Evolutionary conservation across 1,140 invertebrate genomes (phyloP).

Genomic region (Magallana gigas): DNA sequence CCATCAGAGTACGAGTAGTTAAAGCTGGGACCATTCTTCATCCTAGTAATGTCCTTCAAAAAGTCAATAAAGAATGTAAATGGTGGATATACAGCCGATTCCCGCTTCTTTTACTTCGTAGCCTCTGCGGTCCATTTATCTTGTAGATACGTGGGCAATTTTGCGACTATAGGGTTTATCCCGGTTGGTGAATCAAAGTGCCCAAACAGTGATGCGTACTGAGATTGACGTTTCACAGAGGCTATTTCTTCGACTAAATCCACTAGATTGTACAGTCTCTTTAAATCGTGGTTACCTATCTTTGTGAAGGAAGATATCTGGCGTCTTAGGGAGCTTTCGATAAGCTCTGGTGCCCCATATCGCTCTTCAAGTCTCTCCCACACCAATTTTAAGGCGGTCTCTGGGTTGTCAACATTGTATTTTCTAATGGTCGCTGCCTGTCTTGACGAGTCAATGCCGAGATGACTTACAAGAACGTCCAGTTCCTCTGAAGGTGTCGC

Average conservation of each 20-base stretch:
- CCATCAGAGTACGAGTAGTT: neutral
- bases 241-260: conserved; percentile 50
- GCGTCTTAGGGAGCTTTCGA: conserved; percentile 46
- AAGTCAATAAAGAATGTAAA: conserved; percentile 50
- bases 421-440: conserved; percentile 36
- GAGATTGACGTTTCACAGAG: conserved; percentile 42
- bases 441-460: conserved; percentile 3
- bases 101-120: conserved; percentile 46
- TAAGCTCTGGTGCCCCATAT: conserved; percentile 52
- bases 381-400: conserved; percentile 18
- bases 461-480: neutral
- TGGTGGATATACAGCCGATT: conserved; percentile 44
- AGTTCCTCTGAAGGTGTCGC: conserved; percentile 35
- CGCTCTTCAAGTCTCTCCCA: conserved; percentile 53
- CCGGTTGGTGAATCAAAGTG: conserved; percentile 54
- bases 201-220: conserved; percentile 32
- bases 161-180: conserved; percentile 45
- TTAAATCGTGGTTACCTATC: conserved; percentile 40
- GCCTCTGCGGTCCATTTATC: conserved; percentile 50
- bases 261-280: conserved; percentile 44
- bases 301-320: conserved; percentile 45
- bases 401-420: conserved; percentile 23
- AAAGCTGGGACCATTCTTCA: conserved; percentile 58
- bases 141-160: conserved; percentile 49
- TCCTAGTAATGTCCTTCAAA: conserved; percentile 41